These are phyloP conservation scores for Pollicipes pollicipes DNA, from an alignment of 1,140 invertebrate genomes.

Conservation along the genomic window DNA sequence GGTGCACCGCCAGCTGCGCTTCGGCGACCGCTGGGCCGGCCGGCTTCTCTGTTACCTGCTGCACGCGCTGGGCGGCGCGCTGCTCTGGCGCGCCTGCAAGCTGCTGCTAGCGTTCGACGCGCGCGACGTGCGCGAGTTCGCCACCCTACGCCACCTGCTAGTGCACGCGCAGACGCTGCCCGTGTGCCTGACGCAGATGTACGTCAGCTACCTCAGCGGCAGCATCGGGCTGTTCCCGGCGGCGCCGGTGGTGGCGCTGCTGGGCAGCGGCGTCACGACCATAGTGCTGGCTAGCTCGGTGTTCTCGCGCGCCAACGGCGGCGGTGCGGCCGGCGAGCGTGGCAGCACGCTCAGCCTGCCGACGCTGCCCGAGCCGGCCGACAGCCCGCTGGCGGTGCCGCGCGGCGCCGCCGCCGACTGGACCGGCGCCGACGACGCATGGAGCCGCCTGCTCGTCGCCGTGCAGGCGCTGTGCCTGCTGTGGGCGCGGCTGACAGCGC, in stretches of 20 bases:
- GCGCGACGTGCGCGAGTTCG: constrained; percentile 16
- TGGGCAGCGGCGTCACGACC: constrained; percentile 13
- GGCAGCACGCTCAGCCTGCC: constrained; percentile 12
- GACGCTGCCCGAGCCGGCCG: constrained; percentile 14
- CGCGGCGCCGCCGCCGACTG: constrained; percentile 3
- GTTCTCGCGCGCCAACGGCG: constrained; percentile 7
- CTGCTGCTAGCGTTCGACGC: constrained; percentile 15
- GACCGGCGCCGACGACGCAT: constrained; percentile 10
- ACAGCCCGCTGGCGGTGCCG: constrained; percentile 8
- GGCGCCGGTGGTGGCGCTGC: constrained; percentile 13
- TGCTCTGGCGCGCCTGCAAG: constrained; percentile 17
- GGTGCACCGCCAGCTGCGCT: constrained; percentile 15
- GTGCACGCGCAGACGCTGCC: constrained; percentile 17
- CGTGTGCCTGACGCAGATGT: constrained; percentile 15
- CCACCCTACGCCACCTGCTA: constrained; percentile 15
- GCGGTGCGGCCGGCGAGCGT: neutral
- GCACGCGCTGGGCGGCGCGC: constrained; percentile 14
- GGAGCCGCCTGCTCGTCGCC: constrained; percentile 13
- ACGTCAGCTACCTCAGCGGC: constrained; percentile 6
- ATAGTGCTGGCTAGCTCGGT: constrained; percentile 12
- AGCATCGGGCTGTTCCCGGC: constrained; percentile 10
- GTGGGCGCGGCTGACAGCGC: constrained; percentile 14
- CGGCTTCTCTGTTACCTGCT: constrained; percentile 16
- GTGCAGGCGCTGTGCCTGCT: constrained; percentile 14
- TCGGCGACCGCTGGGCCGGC: constrained; percentile 14